Conservation (phyloP, 2,113 vertebrate genomes). For the Chinchilla lanigera region DNA sequence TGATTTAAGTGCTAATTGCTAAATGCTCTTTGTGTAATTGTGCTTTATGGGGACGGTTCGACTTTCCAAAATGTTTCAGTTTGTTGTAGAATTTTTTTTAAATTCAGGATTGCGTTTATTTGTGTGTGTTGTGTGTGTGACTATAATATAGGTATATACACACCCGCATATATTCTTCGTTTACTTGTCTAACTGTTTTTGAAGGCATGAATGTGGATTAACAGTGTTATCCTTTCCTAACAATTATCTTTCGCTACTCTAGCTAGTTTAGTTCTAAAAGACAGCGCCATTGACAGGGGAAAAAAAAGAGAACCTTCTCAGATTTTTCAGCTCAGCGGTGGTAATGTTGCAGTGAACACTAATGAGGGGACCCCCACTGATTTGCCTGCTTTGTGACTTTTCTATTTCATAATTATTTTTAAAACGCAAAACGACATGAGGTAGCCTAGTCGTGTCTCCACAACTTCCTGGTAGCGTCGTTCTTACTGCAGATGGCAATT, state of each 20-base stretch:
- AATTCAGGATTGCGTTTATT: constrained; percentile 69
- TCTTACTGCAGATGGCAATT: constrained; percentile 89
- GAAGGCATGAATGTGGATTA: constrained; percentile 90
- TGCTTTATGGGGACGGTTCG: constrained; percentile 71
- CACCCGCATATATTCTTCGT: constrained; percentile 85
- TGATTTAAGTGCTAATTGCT: constrained; percentile 87
- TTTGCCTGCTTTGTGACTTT: constrained; percentile 93
- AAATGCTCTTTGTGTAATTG: constrained; percentile 84
- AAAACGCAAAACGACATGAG: constrained; percentile 93
- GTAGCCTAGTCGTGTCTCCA: constrained; percentile 88
- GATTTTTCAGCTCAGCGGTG: constrained; percentile 92
- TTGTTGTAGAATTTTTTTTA: constrained; percentile 66
- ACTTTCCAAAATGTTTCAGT: constrained; percentile 82
- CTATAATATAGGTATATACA: constrained; percentile 84
- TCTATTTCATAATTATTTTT: constrained; percentile 94
- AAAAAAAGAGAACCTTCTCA: constrained; percentile 88
- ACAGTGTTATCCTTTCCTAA: constrained; percentile 90
- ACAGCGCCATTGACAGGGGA: constrained; percentile 89
- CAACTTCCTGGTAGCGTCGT: constrained; percentile 90
- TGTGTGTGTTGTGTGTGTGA: constrained; percentile 62
- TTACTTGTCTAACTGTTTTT: constrained; percentile 90
- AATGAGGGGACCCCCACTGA: constrained; percentile 92
- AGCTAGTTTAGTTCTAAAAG: constrained; percentile 91
- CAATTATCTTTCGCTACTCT: constrained; percentile 92
- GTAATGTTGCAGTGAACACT: constrained; percentile 90